Percentiles rank a stretch among this genome's conserved stretches.
phyloP scores from a whole-genome alignment of 2,113 vertebrate species.

The Serinus canaria region DNA sequence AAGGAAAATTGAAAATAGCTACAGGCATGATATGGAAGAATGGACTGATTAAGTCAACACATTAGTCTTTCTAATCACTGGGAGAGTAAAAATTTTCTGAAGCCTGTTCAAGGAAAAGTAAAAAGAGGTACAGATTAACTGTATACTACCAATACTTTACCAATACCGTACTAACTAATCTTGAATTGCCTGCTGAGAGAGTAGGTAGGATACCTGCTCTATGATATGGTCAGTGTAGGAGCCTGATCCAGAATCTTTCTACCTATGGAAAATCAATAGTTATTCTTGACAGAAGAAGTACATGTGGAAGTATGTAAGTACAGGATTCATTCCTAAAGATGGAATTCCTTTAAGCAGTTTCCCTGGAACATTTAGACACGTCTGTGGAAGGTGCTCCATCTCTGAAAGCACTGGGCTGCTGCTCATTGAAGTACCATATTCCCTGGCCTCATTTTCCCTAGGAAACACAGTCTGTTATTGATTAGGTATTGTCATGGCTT shows the following conservation, averaged over 20 bases:
- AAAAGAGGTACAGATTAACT: not conserved
- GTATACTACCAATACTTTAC: not conserved
- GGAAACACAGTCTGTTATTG: not conserved
- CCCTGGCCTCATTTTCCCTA: fast-evolving
- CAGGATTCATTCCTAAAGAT: not conserved
- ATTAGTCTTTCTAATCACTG: not conserved
- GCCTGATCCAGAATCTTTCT: not conserved
- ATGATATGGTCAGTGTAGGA: not conserved
- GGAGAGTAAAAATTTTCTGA: not conserved
- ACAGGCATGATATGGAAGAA: not conserved
- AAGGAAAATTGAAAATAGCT: not conserved
- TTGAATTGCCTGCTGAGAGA: not conserved
- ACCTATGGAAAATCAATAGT: not conserved
- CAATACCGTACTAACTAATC: not conserved
- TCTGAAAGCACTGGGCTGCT: not conserved
- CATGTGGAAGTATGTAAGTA: not conserved
- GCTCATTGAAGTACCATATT: not conserved
- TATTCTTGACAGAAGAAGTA: not conserved
- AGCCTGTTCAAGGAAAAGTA: not conserved
- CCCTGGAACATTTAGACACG: not conserved
- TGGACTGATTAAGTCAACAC: not conserved
- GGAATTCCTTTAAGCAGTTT: not conserved
- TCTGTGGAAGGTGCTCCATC: not conserved
- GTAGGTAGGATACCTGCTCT: not conserved
- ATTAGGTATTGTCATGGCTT: not conserved